Conservation (phyloP, 2,888 invertebrate species). For the Zootermopsis nevadensis region DNA sequence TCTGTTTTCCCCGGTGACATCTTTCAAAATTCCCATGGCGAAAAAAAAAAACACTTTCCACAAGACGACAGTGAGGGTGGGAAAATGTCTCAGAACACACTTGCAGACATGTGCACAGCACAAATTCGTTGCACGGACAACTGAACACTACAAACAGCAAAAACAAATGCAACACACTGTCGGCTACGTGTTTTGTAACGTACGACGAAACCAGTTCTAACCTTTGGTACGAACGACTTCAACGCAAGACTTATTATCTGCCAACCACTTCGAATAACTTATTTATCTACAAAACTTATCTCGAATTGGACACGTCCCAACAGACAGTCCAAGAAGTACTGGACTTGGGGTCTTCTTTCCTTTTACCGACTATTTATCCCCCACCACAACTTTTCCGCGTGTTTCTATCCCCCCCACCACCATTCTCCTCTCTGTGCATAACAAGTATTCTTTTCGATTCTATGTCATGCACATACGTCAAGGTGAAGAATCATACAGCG, state of each 20-base stretch:
- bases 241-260: neutral
- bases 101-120: neutral
- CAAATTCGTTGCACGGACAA: neutral
- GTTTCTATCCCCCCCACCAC: conserved; percentile 14
- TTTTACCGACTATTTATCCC: neutral
- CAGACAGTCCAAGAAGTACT: neutral
- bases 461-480: neutral
- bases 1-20: neutral
- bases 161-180: neutral
- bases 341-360: neutral
- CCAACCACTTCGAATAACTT: neutral
- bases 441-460: neutral
- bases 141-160: neutral
- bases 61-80: neutral
- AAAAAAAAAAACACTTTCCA: neutral
- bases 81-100: neutral
- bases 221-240: neutral
- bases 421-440: neutral
- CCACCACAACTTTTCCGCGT: neutral
- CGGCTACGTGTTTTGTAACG: neutral
- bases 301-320: conserved; percentile 23
- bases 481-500: neutral
- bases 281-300: conserved; percentile 22
- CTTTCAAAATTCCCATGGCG: conserved; percentile 28
- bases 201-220: neutral